Evolutionary conservation across 2,113 vertebrate genomes (phyloP).

Genomic region (Trichechus manatus): DNA sequence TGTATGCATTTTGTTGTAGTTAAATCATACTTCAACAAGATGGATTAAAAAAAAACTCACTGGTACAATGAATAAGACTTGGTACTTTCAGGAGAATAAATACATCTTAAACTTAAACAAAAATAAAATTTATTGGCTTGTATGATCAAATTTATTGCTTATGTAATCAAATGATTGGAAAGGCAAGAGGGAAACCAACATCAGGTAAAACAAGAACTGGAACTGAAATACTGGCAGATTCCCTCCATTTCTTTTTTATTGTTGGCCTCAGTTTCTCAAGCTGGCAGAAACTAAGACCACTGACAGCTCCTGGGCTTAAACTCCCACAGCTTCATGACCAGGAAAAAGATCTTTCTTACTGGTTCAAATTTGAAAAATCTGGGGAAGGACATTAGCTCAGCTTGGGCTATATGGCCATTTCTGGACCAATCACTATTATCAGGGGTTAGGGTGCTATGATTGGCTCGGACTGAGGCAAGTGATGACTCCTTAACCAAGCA

Average conservation of each 20-base stretch:
- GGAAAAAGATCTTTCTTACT: background rate
- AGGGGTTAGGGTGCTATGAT: background rate
- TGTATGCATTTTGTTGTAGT: background rate
- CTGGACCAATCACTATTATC: background rate
- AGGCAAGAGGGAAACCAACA: background rate
- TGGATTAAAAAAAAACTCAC: background rate
- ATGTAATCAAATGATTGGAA: background rate
- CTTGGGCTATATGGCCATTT: background rate
- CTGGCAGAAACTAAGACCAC: background rate
- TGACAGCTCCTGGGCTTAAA: background rate
- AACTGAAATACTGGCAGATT: background rate
- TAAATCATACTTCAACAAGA: slow-evolving; percentile 32
- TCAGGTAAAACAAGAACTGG: background rate
- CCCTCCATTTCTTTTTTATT: slow-evolving; percentile 2
- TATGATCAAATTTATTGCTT: background rate
- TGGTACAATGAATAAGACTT: background rate
- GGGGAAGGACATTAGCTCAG: background rate
- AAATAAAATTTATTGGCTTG: background rate
- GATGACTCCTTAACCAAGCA: background rate
- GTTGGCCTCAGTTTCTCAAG: background rate
- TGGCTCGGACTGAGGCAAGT: background rate
- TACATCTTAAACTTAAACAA: background rate
- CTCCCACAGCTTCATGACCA: background rate
- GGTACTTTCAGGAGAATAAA: slow-evolving; percentile 25
- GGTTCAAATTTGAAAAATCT: slow-evolving; percentile 13